Base-by-base conservation (phyloP, 2,113 vertebrate species). In the Microtus oregoni region DNA sequence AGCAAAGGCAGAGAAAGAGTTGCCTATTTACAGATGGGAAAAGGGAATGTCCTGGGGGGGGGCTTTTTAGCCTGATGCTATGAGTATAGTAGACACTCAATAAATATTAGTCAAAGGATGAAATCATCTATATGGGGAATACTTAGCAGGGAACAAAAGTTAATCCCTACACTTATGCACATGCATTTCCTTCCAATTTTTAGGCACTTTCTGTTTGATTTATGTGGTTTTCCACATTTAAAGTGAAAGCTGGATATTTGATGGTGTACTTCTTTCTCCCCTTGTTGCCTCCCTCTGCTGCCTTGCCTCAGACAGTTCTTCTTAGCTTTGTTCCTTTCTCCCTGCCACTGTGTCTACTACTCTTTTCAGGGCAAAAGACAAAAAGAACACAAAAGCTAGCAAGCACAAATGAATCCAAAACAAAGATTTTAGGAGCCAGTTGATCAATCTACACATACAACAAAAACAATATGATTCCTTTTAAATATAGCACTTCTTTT, bases 1-100 rank as follows among this genome's bases (percentile, higher is more conserved):
- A 95, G 68, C 90, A 95, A 85, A 76, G 52, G 76, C 83, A 77
- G 50, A 85, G 63, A 94, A 95, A 96, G 63, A 58, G 76, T 75
- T 85, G 70, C 7, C 17, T 61, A 86, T 96, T 77, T 95, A 81
- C 58, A 93, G 38, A 87, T 81, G 12, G 77, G 68, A 85, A 91
- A 67, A 41, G 17, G n/a, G 89, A 78, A 89, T 47, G 19, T 24
- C 61, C 55, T 79, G 3, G n/a, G 67, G 28, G 75, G 41, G 41
- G 41, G 24, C 20, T 89, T 89, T 94, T 91, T 15, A 89, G 35
- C n/a, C 50, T 13, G 63, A 22, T 63, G 63, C 22, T 50, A 8
- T 91, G n/a, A 89, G 96, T 44, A 85, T 52, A 90, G 73, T 85
- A 92, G 78, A 24, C 20, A 52, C 52, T 97, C 90, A 77, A 52